A percentile compares a stretch with the other conserved stretches of the same genome.
Evolutionary conservation across 2,888 invertebrate genomes (phyloP).

Genomic region (Habroteleia sp.): DNA sequence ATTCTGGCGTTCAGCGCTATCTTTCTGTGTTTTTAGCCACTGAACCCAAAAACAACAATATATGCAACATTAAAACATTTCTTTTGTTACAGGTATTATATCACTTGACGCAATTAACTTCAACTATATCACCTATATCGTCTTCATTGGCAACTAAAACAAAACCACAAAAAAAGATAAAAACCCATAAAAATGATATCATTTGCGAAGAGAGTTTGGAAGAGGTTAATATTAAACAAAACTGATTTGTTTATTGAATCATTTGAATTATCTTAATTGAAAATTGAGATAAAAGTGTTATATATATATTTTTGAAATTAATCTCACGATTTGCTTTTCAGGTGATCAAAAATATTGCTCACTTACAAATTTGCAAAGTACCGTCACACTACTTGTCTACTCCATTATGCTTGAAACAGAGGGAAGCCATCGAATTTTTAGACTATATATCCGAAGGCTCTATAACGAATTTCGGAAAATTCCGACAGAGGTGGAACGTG

Average conservation of each 20-base stretch:
- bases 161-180: slow-evolving; percentile 68
- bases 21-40: too few species aligned
- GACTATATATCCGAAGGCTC: slow-evolving; percentile 66
- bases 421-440: slow-evolving; percentile 67
- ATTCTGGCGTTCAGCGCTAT: too few species aligned
- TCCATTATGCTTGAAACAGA: slow-evolving; percentile 66
- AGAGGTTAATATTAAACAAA: slow-evolving; percentile 73
- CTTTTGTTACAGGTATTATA: slow-evolving; percentile 73
- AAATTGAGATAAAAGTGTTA: too few species aligned
- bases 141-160: slow-evolving; percentile 69
- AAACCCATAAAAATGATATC: slow-evolving; percentile 66
- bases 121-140: slow-evolving; percentile 73
- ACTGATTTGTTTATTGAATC: too few species aligned
- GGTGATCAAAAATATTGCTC: slow-evolving; percentile 73
- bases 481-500: slow-evolving; percentile 74
- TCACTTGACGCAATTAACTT: slow-evolving; percentile 77
- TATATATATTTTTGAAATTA: too few species aligned
- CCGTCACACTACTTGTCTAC: slow-evolving; percentile 65
- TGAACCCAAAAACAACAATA: too few species aligned
- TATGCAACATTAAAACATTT: too few species aligned
- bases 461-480: slow-evolving; percentile 63
- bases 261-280: too few species aligned
- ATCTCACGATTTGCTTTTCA: slow-evolving; percentile 46
- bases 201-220: slow-evolving; percentile 70
- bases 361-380: slow-evolving; percentile 68